phyloP scores from a whole-genome alignment of 2,113 vertebrate species.

The Galbula dea region DNA sequence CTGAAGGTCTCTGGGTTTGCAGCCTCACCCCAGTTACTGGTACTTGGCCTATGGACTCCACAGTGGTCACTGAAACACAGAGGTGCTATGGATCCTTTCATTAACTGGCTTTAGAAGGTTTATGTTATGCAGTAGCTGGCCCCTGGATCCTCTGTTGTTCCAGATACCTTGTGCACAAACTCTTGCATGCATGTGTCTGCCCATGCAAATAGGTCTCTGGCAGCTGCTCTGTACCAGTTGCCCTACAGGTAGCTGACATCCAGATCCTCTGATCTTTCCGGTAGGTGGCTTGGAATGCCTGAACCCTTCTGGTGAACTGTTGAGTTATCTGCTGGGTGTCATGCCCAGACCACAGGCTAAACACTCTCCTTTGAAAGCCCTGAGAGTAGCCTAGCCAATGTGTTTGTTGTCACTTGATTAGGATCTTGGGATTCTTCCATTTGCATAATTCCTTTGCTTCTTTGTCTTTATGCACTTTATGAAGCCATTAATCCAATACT shows the following conservation, averaged over 20 bases:
- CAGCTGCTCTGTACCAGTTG: background rate
- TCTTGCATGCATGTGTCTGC: background rate
- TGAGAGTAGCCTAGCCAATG: background rate
- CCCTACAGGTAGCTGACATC: background rate
- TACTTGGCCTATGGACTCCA: background rate
- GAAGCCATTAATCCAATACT: background rate
- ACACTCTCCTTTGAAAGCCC: background rate
- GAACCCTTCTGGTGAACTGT: background rate
- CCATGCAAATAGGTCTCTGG: background rate
- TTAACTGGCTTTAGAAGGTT: background rate
- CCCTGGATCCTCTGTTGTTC: background rate
- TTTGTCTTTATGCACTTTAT: background rate
- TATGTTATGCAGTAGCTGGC: background rate
- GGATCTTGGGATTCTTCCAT: background rate
- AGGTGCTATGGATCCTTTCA: background rate
- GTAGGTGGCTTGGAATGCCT: background rate
- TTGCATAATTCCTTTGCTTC: background rate
- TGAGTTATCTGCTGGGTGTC: background rate
- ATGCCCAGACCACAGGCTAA: background rate
- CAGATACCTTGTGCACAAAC: background rate
- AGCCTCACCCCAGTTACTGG: background rate
- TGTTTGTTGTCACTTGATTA: background rate
- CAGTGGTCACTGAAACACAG: background rate
- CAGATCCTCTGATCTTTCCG: background rate
- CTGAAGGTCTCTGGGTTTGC: background rate